These are phyloP conservation scores for Ameiurus melas DNA, from an alignment of 2,113 vertebrate species.

Conservation along the genomic window DNA sequence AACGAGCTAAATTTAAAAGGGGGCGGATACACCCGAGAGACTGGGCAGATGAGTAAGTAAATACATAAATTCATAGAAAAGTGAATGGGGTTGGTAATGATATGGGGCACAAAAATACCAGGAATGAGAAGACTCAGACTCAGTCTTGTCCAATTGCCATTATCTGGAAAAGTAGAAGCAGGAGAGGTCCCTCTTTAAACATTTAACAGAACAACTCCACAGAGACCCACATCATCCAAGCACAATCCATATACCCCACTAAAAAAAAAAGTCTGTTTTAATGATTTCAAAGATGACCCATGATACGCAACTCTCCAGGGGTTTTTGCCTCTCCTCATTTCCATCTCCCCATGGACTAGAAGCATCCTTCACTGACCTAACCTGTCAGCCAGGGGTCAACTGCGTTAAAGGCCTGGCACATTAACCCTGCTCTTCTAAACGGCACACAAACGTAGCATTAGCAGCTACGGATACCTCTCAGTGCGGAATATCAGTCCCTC, in stretches of 20 bases:
- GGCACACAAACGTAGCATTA: slow-evolving; percentile 1
- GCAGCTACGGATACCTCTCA: not conserved
- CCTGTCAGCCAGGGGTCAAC: slow-evolving; percentile 46
- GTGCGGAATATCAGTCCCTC: not conserved
- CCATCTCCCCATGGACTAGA: slow-evolving; percentile 32
- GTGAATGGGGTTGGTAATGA: not conserved
- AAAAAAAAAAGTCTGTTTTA: slow-evolving; percentile 38
- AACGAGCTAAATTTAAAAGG: not conserved
- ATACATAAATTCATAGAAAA: not conserved
- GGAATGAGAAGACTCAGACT: not conserved
- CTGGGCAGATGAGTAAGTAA: not conserved
- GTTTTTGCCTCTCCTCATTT: slow-evolving; percentile 15
- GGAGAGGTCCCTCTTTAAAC: slow-evolving; percentile 23
- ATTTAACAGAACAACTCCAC: slow-evolving; percentile 6
- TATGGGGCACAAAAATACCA: not conserved
- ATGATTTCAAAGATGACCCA: slow-evolving; percentile 46
- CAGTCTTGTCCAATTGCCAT: not conserved
- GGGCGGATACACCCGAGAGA: not conserved
- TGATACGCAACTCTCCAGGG: slow-evolving; percentile 37
- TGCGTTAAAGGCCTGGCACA: slow-evolving; percentile 39
- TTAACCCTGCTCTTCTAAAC: slow-evolving; percentile 27
- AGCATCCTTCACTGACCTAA: slow-evolving; percentile 30
- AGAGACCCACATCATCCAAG: slow-evolving; percentile 2
- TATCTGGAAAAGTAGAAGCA: slow-evolving; percentile 3
- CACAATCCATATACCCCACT: slow-evolving; percentile 9